Conservation (phyloP, 2,113 vertebrate species). For the Anhinga rufa region DNA sequence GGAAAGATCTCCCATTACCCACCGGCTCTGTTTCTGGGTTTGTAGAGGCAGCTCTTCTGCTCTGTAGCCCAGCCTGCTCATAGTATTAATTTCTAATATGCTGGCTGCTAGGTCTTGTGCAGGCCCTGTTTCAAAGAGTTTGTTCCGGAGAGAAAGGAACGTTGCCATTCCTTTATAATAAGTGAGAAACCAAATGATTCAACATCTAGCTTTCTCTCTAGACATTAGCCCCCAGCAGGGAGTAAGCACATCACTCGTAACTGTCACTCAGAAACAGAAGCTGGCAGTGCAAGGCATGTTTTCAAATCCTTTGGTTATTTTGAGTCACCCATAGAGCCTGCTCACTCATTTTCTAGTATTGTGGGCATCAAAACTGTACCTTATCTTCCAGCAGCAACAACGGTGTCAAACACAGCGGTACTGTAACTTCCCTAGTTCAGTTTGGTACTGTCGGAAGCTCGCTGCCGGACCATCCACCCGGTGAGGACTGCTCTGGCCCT, state of each 20-base stretch:
- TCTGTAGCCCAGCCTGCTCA: neutral
- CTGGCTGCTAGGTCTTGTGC: rapidly evolving
- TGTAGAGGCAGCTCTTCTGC: neutral
- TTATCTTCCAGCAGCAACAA: neutral
- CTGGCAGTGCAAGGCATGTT: neutral
- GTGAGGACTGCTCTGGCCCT: neutral
- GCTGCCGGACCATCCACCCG: rapidly evolving
- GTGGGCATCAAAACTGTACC: neutral
- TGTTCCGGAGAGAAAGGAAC: neutral
- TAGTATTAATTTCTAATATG: neutral
- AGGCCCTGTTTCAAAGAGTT: neutral
- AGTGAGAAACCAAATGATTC: neutral
- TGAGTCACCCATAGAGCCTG: neutral
- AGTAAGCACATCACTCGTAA: rapidly evolving
- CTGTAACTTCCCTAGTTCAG: neutral
- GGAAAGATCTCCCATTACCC: neutral
- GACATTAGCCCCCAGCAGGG: neutral
- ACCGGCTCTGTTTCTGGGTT: neutral
- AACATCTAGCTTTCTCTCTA: neutral
- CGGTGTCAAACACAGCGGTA: rapidly evolving
- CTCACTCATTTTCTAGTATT: neutral
- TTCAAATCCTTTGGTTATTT: neutral
- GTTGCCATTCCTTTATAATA: neutral
- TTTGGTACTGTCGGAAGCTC: neutral
- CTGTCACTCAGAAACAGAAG: neutral